These are phyloP conservation scores for Lagocephalus sceleratus DNA, from an alignment of 2,797 vertebrate species.

Conservation along the genomic window DNA sequence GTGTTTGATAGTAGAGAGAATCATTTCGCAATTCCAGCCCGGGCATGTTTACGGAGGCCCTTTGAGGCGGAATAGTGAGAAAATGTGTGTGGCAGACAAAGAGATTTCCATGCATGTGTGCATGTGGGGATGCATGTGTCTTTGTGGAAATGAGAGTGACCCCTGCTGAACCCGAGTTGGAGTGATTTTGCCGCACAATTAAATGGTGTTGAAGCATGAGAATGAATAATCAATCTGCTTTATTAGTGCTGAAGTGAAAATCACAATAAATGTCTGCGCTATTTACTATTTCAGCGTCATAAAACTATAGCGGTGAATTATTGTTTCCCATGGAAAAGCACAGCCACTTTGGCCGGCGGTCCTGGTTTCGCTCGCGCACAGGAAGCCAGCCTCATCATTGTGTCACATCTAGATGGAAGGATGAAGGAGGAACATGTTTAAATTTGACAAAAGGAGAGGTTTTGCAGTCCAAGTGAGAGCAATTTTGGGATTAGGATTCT, in stretches of 20 bases:
- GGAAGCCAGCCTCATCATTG: slow-evolving; percentile 31
- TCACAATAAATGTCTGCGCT: slow-evolving; percentile 26
- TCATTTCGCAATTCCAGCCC: slow-evolving; percentile 73
- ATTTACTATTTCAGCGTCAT: too few relatives aligned
- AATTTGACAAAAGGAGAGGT: slow-evolving; percentile 60
- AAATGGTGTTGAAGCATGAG: slow-evolving; percentile 73
- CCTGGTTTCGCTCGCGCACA: slow-evolving; percentile 27
- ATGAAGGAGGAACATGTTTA: slow-evolving; percentile 54
- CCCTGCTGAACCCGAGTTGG: slow-evolving; percentile 61
- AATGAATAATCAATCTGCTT: slow-evolving; percentile 71
- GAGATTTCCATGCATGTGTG: slow-evolving; percentile 26
- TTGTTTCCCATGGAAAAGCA: slow-evolving; percentile 5
- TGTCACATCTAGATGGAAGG: slow-evolving; percentile 32
- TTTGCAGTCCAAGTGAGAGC: slow-evolving; percentile 61
- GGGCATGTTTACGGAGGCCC: slow-evolving; percentile 77
- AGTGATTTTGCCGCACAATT: slow-evolving; percentile 68
- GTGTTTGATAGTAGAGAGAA: slow-evolving; percentile 58
- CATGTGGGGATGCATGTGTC: slow-evolving; percentile 14
- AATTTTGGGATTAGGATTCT: slow-evolving; percentile 73
- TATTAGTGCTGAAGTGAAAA: slow-evolving; percentile 70
- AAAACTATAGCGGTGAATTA: too few relatives aligned
- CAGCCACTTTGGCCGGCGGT: slow-evolving; percentile 2
- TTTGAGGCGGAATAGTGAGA: slow-evolving; percentile 51
- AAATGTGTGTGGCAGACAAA: slow-evolving; percentile 30
- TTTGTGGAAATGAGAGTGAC: slow-evolving; percentile 64